A percentile compares a stretch with the other conserved stretches of the same genome.
These are phyloP conservation scores for Pangasianodon gigas DNA, from an alignment of 2,113 vertebrate species.

Conservation along the genomic window DNA sequence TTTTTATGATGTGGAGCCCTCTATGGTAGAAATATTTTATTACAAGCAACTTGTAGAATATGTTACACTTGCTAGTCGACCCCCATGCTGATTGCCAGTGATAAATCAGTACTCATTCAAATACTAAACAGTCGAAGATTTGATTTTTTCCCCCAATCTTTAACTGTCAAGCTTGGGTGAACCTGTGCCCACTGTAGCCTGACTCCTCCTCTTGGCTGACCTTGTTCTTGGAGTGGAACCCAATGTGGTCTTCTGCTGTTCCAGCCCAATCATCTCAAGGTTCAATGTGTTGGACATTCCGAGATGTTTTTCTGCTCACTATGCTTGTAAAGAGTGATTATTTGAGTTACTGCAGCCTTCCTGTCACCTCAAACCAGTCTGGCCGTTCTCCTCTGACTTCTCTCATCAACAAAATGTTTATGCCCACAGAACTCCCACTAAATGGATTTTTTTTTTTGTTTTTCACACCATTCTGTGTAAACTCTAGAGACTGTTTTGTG, in stretches of 20 bases:
- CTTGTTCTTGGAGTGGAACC: too few species aligned
- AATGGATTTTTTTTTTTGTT: not conserved
- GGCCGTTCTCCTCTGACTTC: not conserved
- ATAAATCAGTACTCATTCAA: not conserved
- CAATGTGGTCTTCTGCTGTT: too few species aligned
- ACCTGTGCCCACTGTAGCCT: not conserved
- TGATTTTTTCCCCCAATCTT: not conserved
- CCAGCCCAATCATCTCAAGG: not conserved
- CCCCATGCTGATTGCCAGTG: not conserved
- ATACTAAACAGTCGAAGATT: not conserved
- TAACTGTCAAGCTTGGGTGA: too few species aligned
- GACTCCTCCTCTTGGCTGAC: too few species aligned
- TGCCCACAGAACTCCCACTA: not conserved
- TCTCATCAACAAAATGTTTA: not conserved
- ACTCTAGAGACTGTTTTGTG: not conserved
- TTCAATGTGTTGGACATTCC: not conserved
- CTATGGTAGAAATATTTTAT: not conserved
- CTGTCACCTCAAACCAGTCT: not conserved
- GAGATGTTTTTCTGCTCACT: not conserved
- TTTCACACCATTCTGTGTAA: not conserved
- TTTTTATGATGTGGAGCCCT: not conserved
- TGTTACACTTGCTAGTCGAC: too few species aligned
- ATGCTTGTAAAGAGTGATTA: not conserved
- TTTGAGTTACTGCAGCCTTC: not conserved
- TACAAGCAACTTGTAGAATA: not conserved